Base-by-base conservation (phyloP, 1,140 invertebrate genomes). In the Trachymyrmex septentrionalis region DNA sequence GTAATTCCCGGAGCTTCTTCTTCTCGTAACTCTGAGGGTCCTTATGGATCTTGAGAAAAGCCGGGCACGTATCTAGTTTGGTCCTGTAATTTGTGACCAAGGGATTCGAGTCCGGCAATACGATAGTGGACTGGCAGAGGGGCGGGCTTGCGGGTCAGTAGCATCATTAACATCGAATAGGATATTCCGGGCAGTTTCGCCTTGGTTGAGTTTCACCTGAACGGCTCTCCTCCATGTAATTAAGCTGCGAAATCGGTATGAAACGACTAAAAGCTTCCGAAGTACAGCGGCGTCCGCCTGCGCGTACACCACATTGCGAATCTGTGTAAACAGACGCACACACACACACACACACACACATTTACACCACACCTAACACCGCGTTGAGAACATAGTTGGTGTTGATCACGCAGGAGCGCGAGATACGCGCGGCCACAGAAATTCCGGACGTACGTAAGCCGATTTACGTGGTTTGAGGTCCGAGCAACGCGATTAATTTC, bases 81-180 rank as follows among this genome's bases (percentile, higher is more conserved):
- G 59, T 67, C 63, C 59, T 86, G 88, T 88, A 89, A 89, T 89
- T 88, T 89, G 87, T 88, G 84, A 76, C 84, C 87, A 34, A 44
- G 67, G 53, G 87, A 86, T 88, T 80, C 76, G 73, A 61, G 57
- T 27, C 14, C n/a, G 48, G 87, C 87, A 85, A 89, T 86, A 86
- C 88, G 87, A 88, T 86, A 89, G 87, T 69, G 66, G 55, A 63
- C 21, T 21, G 50, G 53, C 21, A 38, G 34, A 38, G 34, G 34
- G 34, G 81, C 30, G 67, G 67, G 61, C 50, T 77, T 19, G 78
- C 53, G 64, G 75, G 73, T 90, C 86, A 87, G 89, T 86, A 81
- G 88, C 86, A 86, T 90, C 89, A 90, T 90, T 90, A 90, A 90
- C 89, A 86, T 90, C 76, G 86, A 90, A 90, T 82, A 84, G 76